Evolutionary conservation across 2,113 vertebrate genomes (phyloP).

Genomic region (Camelus dromedarius): DNA sequence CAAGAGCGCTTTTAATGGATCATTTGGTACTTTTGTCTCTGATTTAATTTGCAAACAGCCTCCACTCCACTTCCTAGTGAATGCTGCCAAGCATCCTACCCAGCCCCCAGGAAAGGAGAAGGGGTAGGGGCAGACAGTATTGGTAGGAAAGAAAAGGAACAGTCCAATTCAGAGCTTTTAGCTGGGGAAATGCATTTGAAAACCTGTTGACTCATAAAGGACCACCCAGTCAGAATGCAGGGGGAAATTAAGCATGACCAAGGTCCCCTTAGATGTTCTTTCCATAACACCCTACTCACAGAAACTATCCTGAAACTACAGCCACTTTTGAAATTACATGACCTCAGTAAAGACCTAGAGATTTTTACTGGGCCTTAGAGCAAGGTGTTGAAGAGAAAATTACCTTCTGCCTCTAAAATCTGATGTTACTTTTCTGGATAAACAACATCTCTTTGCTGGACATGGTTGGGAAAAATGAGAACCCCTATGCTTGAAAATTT

Average conservation of each 20-base stretch:
- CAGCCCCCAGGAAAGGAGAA: background rate
- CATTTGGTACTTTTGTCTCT: slow-evolving; percentile 19
- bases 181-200: slow-evolving; percentile 59
- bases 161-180: slow-evolving; percentile 56
- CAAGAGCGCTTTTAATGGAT: slow-evolving; percentile 15
- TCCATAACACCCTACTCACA: background rate
- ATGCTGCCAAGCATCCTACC: slow-evolving; percentile 51
- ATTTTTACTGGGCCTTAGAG: background rate
- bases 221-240: slow-evolving; percentile 66
- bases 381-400: slow-evolving; percentile 22
- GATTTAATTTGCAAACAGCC: slow-evolving; percentile 67
- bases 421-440: slow-evolving; percentile 12
- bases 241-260: slow-evolving; percentile 62
- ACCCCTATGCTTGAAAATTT: background rate
- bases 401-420: slow-evolving; percentile 1
- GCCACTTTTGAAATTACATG: slow-evolving; percentile 42
- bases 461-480: slow-evolving; percentile 16
- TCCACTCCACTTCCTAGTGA: slow-evolving; percentile 18
- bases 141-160: slow-evolving; percentile 55
- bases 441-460: background rate
- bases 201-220: slow-evolving; percentile 63
- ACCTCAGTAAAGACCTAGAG: background rate
- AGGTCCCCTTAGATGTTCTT: slow-evolving; percentile 22
- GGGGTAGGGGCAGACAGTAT: background rate
- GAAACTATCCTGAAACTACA: background rate